phyloP scores from a whole-genome alignment of 2,888 invertebrate genomes.

The Kuschelorhynchus macadamiae region DNA sequence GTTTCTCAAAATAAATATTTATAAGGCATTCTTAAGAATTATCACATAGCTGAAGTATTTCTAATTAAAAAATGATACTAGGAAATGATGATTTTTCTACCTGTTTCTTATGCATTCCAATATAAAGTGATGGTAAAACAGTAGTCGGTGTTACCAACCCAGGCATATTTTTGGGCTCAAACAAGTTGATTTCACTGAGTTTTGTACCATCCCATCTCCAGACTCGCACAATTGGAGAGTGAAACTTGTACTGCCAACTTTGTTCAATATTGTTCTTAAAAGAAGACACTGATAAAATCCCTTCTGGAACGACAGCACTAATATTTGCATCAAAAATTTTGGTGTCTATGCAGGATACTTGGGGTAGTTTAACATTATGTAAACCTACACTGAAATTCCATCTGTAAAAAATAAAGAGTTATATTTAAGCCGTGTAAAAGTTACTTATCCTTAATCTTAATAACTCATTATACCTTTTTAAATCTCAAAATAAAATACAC shows the following conservation, averaged over 20 bases:
- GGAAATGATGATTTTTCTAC: constrained; percentile 66
- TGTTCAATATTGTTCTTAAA: constrained; percentile 59
- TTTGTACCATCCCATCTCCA: constrained; percentile 84
- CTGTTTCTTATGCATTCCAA: constrained; percentile 88
- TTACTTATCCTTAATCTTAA: too few species aligned
- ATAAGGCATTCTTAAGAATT: too few species aligned
- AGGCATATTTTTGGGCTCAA: constrained; percentile 72
- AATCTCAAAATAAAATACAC: too few species aligned
- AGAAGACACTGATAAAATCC: constrained; percentile 77
- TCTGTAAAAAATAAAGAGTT: constrained; percentile 66
- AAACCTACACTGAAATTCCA: constrained; percentile 98
- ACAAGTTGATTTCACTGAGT: constrained; percentile 80
- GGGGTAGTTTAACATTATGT: constrained; percentile 80
- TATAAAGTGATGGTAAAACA: constrained; percentile 79
- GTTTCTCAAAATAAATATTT: too few species aligned
- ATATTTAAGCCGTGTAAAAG: too few species aligned
- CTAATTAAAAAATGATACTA: too few species aligned
- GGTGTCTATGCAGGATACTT: constrained; percentile 65
- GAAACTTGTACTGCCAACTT: constrained; percentile 67
- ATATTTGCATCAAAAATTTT: constrained; percentile 71
- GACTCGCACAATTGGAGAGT: constrained; percentile 75
- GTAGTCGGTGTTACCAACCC: constrained; percentile 60
- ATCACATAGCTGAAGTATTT: too few species aligned
- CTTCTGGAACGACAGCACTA: constrained; percentile 80
- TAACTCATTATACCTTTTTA: too few species aligned